These are phyloP conservation scores for Neodiprion pinetum DNA, from an alignment of 1,140 invertebrate species.

Conservation along the genomic window DNA sequence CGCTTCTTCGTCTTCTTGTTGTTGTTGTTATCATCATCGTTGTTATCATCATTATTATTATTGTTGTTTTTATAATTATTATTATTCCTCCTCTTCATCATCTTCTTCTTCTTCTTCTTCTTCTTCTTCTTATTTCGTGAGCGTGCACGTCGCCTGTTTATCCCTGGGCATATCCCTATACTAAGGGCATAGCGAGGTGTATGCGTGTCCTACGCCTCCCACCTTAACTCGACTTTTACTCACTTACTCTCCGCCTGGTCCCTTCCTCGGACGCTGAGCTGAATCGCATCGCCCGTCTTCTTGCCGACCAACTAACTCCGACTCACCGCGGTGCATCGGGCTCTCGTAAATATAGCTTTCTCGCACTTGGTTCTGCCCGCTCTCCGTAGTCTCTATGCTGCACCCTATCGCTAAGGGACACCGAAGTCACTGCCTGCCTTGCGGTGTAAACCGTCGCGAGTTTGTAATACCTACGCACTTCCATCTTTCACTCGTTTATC, in stretches of 20 bases:
- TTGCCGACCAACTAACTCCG: background rate
- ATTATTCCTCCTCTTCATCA: conserved; percentile 36
- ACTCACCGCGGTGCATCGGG: too few relatives aligned
- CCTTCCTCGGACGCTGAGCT: too few relatives aligned
- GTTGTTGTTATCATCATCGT: background rate
- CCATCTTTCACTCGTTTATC: too few relatives aligned
- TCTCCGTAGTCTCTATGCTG: too few relatives aligned
- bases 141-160: background rate
- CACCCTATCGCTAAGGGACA: too few relatives aligned
- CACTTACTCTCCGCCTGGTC: background rate
- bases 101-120: conserved; percentile 37
- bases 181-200: background rate
- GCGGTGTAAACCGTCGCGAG: too few relatives aligned
- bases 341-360: background rate
- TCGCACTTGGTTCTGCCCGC: background rate
- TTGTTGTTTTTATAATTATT: conserved; percentile 1
- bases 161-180: background rate
- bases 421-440: too few relatives aligned
- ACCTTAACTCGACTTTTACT: background rate
- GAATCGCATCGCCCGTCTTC: background rate
- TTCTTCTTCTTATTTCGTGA: conserved; percentile 7
- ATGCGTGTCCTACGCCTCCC: background rate
- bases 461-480: too few relatives aligned
- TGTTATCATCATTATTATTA: background rate
- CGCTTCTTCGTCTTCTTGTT: too few relatives aligned